Conservation (phyloP, 92 coral and sea anemone species). For the Palythoa heliodiscus region DNA sequence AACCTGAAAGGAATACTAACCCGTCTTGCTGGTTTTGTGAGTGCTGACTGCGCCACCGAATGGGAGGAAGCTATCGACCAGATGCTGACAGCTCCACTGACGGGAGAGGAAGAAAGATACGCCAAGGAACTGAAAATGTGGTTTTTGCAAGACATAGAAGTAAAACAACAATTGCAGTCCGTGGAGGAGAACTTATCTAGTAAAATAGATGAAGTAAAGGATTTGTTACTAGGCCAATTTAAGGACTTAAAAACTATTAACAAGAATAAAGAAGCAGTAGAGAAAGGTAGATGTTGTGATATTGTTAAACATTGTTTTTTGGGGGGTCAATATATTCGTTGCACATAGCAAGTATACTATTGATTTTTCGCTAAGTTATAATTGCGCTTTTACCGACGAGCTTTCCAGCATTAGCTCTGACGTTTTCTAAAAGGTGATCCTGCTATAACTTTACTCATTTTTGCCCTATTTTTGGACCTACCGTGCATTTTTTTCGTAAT, state of each 20-base stretch:
- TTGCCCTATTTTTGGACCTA: no score
- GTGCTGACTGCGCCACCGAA: conserved; percentile 1
- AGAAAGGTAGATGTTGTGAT: conserved; percentile 18
- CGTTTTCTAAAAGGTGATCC: no score
- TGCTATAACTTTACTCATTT: no score
- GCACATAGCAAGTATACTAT: no score
- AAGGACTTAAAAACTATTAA: background rate
- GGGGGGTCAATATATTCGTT: no score
- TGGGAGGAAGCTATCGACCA: conserved; percentile 23
- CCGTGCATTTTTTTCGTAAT: no score
- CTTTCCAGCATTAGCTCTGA: background rate
- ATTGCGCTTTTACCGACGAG: no score
- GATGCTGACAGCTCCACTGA: conserved; percentile 15
- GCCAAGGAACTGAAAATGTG: conserved; percentile 5
- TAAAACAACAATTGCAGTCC: background rate
- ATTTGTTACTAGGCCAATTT: background rate
- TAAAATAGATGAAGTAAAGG: conserved; percentile 9
- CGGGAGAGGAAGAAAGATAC: conserved; percentile 27
- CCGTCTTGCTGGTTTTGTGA: conserved; percentile 18
- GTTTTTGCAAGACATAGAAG: conserved; percentile 13
- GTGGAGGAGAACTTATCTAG: background rate
- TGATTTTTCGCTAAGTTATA: no score
- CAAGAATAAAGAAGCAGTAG: background rate
- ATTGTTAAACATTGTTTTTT: background rate
- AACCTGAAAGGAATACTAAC: conserved; percentile 3